Percentiles rank a stretch among this genome's conserved stretches.
These are phyloP conservation scores for Percopsis transmontana DNA, from an alignment of 2,113 vertebrate species.

Conservation along the genomic window DNA sequence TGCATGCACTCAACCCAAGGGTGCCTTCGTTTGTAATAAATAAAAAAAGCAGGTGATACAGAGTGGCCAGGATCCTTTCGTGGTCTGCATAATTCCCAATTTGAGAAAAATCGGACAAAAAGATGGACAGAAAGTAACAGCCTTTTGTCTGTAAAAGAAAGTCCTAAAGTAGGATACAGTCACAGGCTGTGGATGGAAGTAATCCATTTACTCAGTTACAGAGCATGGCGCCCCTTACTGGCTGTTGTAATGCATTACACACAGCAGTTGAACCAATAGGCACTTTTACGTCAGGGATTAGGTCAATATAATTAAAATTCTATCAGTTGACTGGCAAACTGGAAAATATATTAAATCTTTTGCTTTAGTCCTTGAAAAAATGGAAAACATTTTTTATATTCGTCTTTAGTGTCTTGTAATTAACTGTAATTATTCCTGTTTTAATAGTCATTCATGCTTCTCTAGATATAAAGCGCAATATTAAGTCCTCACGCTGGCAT, in stretches of 20 bases:
- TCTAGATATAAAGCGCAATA: too few relatives aligned
- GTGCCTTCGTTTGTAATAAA: not conserved
- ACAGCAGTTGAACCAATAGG: conserved; percentile 26
- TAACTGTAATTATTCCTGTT: too few relatives aligned
- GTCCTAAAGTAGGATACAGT: not conserved
- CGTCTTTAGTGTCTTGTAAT: too few relatives aligned
- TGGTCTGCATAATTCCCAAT: not conserved
- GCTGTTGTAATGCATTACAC: conserved; percentile 21
- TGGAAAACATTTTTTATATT: not conserved
- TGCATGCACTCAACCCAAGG: not conserved
- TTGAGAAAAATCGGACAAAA: not conserved
- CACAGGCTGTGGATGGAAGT: not conserved
- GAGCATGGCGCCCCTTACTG: conserved; percentile 61
- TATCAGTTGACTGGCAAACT: not conserved
- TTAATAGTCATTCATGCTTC: too few relatives aligned
- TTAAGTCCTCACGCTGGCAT: too few relatives aligned
- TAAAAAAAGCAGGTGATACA: not conserved
- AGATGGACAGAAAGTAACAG: not conserved
- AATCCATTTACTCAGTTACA: conserved; percentile 8
- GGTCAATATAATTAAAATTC: not conserved
- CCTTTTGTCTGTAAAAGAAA: not conserved
- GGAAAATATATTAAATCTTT: not conserved
- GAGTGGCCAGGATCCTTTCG: not conserved
- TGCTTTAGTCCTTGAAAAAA: not conserved
- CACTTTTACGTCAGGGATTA: conserved; percentile 29